Conservation (phyloP, 2,113 vertebrate genomes). For the Rutilus rutilus region DNA sequence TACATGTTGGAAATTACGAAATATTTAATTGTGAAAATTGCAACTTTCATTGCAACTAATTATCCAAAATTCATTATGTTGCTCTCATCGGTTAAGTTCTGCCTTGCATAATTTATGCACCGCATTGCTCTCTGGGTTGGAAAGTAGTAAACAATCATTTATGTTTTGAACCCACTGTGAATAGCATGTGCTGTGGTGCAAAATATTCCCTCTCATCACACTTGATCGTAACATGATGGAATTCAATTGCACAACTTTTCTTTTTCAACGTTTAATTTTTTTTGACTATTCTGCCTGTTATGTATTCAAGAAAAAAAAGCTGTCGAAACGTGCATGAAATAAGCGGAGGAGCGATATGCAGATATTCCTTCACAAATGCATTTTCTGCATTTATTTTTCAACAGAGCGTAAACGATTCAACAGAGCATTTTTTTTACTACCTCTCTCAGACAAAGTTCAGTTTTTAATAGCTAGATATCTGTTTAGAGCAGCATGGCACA, state of each 20-base stretch:
- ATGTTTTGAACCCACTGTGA: conserved; percentile 11
- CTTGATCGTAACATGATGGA: background rate
- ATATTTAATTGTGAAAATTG: background rate
- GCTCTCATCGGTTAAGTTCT: background rate
- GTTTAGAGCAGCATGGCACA: conserved; percentile 22
- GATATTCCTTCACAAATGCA: background rate
- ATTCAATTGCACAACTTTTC: background rate
- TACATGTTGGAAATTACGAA: background rate
- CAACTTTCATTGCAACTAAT: background rate
- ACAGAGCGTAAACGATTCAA: background rate
- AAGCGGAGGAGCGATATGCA: background rate
- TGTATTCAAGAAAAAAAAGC: background rate
- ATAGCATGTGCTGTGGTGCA: conserved; percentile 4
- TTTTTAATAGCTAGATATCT: conserved; percentile 5
- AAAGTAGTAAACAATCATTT: conserved; percentile 18
- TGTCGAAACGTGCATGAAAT: background rate
- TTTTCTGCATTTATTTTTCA: background rate
- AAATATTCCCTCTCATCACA: background rate
- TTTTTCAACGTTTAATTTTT: background rate
- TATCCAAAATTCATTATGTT: background rate
- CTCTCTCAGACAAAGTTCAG: background rate
- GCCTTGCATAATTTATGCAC: conserved; percentile 12
- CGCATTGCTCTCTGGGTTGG: conserved; percentile 1
- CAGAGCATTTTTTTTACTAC: background rate
- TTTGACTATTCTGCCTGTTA: background rate